A percentile compares a stretch with the other conserved stretches of the same genome.
Conservation (phyloP, 2,113 vertebrate species). For the Tapirus terrestris region DNA sequence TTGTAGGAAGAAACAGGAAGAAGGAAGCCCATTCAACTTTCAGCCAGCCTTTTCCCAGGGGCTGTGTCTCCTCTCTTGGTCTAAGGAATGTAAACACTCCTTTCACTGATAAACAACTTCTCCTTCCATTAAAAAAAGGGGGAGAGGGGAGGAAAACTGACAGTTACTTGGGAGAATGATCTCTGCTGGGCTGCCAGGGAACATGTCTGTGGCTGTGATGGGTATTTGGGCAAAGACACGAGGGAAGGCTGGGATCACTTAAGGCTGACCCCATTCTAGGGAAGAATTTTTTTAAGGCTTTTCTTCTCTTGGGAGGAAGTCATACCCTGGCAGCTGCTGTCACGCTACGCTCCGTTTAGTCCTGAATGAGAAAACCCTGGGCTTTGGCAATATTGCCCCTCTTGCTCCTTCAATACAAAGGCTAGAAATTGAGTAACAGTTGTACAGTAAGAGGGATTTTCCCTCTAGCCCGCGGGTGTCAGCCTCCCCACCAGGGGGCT, state of each 20-base stretch:
- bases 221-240: constrained; percentile 17
- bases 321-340: neutral
- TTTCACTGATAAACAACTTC: constrained; percentile 55
- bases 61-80: neutral
- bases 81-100: constrained; percentile 63
- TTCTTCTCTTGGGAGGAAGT: constrained; percentile 38
- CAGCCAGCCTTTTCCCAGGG: constrained; percentile 20
- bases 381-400: neutral
- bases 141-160: neutral
- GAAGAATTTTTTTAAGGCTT: neutral
- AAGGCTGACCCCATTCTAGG: neutral
- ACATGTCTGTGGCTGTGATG: neutral
- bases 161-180: neutral
- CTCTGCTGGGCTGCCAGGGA: constrained; percentile 2
- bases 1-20: neutral
- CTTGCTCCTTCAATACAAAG: constrained; percentile 31
- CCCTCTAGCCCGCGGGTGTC: neutral
- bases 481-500: constrained; percentile 70
- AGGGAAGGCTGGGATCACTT: constrained; percentile 24
- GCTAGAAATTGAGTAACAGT: neutral
- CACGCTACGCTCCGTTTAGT: neutral
- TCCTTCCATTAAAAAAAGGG: neutral
- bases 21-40: neutral
- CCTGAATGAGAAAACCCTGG: constrained; percentile 15
- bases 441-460: neutral